Evolutionary conservation across 2,888 invertebrate species (phyloP).

Genomic region (Cabera pusaria): DNA sequence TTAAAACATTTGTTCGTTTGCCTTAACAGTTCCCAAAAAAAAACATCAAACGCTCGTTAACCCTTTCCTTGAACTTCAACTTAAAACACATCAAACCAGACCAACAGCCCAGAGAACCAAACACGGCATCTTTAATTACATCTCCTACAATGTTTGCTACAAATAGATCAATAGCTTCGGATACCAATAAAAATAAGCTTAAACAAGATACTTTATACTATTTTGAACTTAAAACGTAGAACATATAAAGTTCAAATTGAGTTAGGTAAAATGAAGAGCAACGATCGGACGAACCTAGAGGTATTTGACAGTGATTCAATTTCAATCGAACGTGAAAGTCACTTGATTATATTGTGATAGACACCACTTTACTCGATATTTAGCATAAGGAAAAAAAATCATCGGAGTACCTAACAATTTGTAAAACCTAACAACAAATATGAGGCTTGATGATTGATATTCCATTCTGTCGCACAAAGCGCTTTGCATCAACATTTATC

Average conservation of each 20-base stretch:
- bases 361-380: too few species aligned
- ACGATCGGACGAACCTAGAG: conserved; percentile 8
- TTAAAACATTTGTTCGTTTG: too few species aligned
- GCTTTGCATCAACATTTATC: too few species aligned
- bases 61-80: conserved; percentile 28
- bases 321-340: too few species aligned
- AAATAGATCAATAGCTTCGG: conserved; percentile 50
- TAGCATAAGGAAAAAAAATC: too few species aligned
- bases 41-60: conserved; percentile 18
- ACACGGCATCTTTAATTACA: conserved; percentile 45
- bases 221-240: conserved; percentile 5
- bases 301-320: conserved; percentile 9
- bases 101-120: conserved; percentile 31
- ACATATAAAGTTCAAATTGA: conserved; percentile 5
- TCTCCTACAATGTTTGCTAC: conserved; percentile 44
- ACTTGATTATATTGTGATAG: too few species aligned
- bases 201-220: conserved; percentile 15
- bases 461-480: too few species aligned
- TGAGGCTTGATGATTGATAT: too few species aligned
- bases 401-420: too few species aligned
- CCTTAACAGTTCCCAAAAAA: not conserved
- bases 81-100: conserved; percentile 23
- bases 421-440: too few species aligned
- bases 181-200: conserved; percentile 38
- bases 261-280: conserved; percentile 7